phyloP scores from a whole-genome alignment of 1,140 invertebrate species.

The Agrypnia vestita region DNA sequence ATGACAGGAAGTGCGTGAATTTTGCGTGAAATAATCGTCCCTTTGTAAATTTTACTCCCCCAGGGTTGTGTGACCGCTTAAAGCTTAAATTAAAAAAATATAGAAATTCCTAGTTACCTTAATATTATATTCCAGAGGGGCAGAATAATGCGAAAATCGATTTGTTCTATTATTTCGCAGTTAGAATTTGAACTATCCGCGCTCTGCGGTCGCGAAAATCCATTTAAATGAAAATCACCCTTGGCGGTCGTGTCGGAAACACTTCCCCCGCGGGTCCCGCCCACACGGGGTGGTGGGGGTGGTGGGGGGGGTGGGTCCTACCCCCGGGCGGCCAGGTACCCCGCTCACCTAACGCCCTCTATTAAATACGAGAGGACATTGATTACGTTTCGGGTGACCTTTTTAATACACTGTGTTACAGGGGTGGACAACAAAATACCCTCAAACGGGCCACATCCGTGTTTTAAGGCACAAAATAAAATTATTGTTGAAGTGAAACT shows the following conservation, averaged over 20 bases:
- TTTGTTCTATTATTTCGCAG: background rate
- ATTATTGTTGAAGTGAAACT: no score
- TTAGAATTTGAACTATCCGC: background rate
- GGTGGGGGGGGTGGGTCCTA: background rate
- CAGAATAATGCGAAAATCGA: background rate
- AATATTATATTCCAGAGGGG: no score
- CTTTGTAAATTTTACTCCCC: no score
- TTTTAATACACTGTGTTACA: background rate
- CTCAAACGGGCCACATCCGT: no score
- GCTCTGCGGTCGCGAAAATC: conserved; percentile 27
- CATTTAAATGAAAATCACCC: conserved; percentile 47
- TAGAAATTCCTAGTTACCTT: no score
- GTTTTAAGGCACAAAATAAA: no score
- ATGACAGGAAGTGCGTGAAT: no score
- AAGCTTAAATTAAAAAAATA: no score
- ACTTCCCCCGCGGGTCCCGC: conserved; percentile 8
- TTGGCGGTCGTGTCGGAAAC: conserved; percentile 25
- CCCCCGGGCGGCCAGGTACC: background rate
- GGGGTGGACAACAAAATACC: no score
- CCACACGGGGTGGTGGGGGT: background rate
- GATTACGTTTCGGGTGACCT: background rate
- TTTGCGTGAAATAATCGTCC: no score
- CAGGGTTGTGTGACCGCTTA: no score
- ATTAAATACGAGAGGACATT: background rate
- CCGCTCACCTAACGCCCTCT: background rate